phyloP scores from a whole-genome alignment of 2,797 vertebrate genomes.

The Paramormyrops hopkinsi region DNA sequence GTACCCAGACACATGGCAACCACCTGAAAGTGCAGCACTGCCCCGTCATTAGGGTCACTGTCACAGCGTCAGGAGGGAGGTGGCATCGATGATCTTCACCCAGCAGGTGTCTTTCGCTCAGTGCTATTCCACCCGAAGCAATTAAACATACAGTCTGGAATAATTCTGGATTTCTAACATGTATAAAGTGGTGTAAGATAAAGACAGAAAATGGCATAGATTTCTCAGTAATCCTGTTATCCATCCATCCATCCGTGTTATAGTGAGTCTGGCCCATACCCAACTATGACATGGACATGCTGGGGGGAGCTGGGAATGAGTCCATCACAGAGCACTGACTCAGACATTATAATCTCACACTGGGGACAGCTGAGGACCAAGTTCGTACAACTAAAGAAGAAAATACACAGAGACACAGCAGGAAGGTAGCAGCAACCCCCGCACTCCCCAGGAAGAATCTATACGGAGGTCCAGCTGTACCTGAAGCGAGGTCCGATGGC shows the following conservation, averaged over 20 bases:
- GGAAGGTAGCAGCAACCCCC: not conserved
- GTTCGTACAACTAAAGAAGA: not conserved
- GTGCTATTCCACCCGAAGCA: not conserved
- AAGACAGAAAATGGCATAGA: not conserved
- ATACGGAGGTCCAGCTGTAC: constrained; percentile 44
- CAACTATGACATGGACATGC: not conserved
- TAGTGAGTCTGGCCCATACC: not conserved
- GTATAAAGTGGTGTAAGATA: not conserved
- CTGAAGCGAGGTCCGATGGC: constrained; percentile 93
- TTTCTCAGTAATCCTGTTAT: not conserved
- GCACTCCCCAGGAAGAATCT: not conserved
- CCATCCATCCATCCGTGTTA: not conserved
- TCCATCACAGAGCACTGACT: not conserved
- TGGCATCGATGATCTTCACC: not conserved
- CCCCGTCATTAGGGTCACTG: not conserved
- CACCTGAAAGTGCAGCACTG: not conserved
- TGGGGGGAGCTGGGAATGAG: not conserved
- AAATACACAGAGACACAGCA: not conserved
- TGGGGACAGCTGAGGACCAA: not conserved
- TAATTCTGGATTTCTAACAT: not conserved
- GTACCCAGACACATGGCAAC: not conserved
- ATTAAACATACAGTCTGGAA: not conserved
- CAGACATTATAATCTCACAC: not conserved
- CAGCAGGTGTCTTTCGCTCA: not conserved
- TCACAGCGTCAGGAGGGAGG: not conserved